Evolutionary conservation across 2,797 vertebrate species (phyloP).

Genomic region (Arnoldichthys spilopterus): DNA sequence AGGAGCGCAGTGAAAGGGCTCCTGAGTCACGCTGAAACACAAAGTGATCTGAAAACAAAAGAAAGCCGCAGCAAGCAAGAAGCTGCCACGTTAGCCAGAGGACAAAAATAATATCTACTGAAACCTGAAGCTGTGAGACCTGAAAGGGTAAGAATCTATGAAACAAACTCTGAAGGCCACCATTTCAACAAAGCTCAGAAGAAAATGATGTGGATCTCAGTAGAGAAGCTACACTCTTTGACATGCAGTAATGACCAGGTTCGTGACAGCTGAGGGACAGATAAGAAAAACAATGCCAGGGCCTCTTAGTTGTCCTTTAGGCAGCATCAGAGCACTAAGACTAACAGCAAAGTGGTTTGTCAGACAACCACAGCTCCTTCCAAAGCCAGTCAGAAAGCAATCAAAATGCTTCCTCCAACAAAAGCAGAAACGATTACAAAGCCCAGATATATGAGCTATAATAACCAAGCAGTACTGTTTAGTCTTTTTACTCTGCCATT

Average conservation of each 20-base stretch:
- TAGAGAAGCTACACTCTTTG: conserved; percentile 11
- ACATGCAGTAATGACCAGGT: conserved; percentile 33
- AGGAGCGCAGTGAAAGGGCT: conserved; percentile 3
- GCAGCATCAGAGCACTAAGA: conserved; percentile 21
- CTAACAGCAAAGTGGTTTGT: conserved; percentile 34
- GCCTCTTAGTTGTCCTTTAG: conserved; percentile 28
- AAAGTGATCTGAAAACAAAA: conserved; percentile 29
- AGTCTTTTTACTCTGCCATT: conserved; percentile 36
- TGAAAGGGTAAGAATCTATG: conserved; percentile 1
- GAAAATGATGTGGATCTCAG: neutral
- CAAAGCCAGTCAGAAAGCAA: conserved; percentile 30
- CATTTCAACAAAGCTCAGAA: neutral
- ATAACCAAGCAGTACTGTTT: conserved; percentile 46
- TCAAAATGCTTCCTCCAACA: conserved; percentile 42
- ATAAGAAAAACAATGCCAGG: conserved; percentile 27
- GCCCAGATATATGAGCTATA: conserved; percentile 26
- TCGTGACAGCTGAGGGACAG: conserved; percentile 34
- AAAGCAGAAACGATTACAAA: conserved; percentile 48
- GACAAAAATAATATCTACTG: conserved; percentile 1
- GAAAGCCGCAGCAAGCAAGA: neutral
- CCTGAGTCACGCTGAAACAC: neutral
- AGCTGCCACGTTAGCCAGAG: conserved; percentile 6
- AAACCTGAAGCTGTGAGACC: conserved; percentile 11
- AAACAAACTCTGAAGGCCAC: neutral
- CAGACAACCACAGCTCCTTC: conserved; percentile 36